Conservation (phyloP, 1,140 invertebrate genomes). For the Cotesia vestalis region DNA sequence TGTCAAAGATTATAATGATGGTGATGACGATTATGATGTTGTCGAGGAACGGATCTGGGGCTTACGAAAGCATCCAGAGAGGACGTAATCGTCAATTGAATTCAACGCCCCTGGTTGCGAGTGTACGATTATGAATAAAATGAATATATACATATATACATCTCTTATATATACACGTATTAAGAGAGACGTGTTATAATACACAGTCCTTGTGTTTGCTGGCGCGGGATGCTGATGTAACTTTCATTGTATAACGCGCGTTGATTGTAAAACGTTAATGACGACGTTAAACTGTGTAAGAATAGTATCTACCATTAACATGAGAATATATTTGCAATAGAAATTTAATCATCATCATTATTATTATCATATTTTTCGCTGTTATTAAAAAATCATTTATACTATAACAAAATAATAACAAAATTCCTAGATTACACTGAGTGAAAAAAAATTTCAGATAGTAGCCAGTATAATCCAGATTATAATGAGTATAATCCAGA, state of each 20-base stretch:
- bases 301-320: background rate
- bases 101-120: constrained; percentile 45
- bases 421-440: no score
- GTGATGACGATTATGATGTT: constrained; percentile 33
- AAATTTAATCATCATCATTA: background rate
- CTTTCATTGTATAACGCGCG: constrained; percentile 49
- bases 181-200: background rate
- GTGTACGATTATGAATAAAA: constrained; percentile 50
- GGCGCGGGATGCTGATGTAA: constrained; percentile 44
- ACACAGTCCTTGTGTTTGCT: constrained; percentile 52
- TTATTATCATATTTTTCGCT: no score
- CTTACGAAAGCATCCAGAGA: constrained; percentile 32
- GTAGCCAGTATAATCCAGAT: no score
- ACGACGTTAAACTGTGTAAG: constrained; percentile 35
- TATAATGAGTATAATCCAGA: no score
- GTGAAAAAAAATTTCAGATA: no score
- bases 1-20: constrained; percentile 19
- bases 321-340: background rate
- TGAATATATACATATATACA: constrained; percentile 13
- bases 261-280: constrained; percentile 53
- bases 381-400: no score
- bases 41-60: constrained; percentile 32
- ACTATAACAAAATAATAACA: no score
- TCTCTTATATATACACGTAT: background rate
- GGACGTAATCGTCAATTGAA: constrained; percentile 51